Evolutionary conservation across 2,888 invertebrate species (phyloP), one percentile per base, ranked within the genome.

Genomic region (Ornithoptera priamus): DNA sequence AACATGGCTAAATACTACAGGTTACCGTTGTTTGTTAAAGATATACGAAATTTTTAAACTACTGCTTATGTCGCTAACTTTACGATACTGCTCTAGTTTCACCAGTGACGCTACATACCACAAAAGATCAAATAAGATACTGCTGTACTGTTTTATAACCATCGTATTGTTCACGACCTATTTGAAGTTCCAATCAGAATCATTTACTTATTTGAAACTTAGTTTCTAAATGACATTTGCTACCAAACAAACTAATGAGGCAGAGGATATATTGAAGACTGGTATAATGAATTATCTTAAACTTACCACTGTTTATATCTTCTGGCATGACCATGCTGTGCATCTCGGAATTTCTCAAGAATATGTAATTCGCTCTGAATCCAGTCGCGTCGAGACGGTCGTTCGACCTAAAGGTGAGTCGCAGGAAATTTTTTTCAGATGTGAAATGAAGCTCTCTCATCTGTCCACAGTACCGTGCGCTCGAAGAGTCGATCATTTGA

Each of bases 361-460:
- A 99, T 78, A 96, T 95, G 87, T 97, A 99, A 74, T 96, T 95
- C 2, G 98, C 98, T 82, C 96, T 96, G 88, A 99, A 99, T 56
- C 99, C 99, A 17, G 96, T 97, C 10, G 96, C 98, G 81, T 99
- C 99, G 72, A 98, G 96, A 74, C 98, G 94, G 84, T 97, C 97
- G 86, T 99, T 99, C 8, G 99, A 98, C 82, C 95, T 95, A 90
- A 99, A 99, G 2, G 97, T 97, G 62, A 99, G 96, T 67, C 98
- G 94, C 85, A 99, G 97, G 92, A 98, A 99, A 81, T 96, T 96
- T 73, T 96, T 94, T 82, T 98, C 97, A 0, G 98, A 98, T 70
- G 95, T 95, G 50, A 97, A 94, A 80, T 95, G 94, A 78, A 97
- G 95, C 77, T 96, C 96, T 77, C 94, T 94, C 72, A 95, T 86